These are phyloP conservation scores for Laspeyria flexula DNA, from an alignment of 2,888 invertebrate genomes.

Conservation along the genomic window DNA sequence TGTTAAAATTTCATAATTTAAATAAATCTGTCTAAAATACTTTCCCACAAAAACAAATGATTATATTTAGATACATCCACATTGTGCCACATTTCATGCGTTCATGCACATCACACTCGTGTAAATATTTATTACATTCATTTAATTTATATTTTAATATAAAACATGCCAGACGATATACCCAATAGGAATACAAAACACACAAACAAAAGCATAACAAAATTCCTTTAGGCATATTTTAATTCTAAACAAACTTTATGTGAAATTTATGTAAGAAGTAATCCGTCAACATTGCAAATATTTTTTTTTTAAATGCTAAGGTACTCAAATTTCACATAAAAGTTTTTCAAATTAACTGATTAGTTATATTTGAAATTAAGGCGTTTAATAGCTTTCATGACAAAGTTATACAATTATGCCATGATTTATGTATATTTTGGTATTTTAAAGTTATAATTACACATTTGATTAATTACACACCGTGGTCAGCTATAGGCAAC, in stretches of 20 bases:
- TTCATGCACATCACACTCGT: slow-evolving; percentile 57
- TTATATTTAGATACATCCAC: slow-evolving; percentile 63
- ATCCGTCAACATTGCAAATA: neutral
- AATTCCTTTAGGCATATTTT: neutral
- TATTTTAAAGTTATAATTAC: no score
- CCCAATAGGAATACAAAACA: slow-evolving; percentile 56
- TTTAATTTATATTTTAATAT: slow-evolving; percentile 1
- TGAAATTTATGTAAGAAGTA: neutral
- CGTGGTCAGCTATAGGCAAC: no score
- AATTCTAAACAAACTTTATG: neutral
- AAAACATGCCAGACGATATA: slow-evolving; percentile 49
- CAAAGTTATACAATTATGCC: no score
- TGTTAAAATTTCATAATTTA: no score
- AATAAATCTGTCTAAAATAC: slow-evolving; percentile 20
- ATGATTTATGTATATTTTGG: no score
- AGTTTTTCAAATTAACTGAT: neutral
- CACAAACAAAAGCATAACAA: neutral
- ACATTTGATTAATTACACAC: no score
- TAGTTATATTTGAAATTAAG: no score
- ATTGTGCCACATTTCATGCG: slow-evolving; percentile 74
- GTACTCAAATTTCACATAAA: slow-evolving; percentile 5
- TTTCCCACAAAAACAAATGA: slow-evolving; percentile 15
- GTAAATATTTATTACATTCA: slow-evolving; percentile 8
- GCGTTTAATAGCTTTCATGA: slow-evolving; percentile 4
- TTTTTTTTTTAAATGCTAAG: neutral